Conservation (phyloP, 2,797 vertebrate species). For the Macropodus opercularis region DNA sequence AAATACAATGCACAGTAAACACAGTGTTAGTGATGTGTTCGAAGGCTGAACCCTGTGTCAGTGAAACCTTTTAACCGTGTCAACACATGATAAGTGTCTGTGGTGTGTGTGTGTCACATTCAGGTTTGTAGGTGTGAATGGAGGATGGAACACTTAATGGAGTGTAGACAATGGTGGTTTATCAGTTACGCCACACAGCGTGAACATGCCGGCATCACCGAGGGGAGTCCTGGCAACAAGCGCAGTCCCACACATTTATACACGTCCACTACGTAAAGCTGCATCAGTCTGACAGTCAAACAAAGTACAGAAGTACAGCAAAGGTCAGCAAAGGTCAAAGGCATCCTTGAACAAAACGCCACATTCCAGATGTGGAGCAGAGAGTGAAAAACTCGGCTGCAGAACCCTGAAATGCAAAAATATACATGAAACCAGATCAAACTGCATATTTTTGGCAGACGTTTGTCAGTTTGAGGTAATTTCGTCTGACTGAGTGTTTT, state of each 20-base stretch:
- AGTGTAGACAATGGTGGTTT: constrained; percentile 43
- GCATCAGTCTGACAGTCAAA: no score
- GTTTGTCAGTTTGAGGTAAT: constrained; percentile 29
- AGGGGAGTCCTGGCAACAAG: constrained; percentile 52
- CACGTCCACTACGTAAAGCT: neutral
- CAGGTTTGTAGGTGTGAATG: constrained; percentile 8
- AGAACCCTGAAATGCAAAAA: constrained; percentile 6
- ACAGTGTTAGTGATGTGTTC: constrained; percentile 4
- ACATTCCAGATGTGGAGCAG: neutral
- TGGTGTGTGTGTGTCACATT: constrained; percentile 1
- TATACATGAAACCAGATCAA: constrained; percentile 9
- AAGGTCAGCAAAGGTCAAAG: no score
- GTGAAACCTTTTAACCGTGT: constrained; percentile 49
- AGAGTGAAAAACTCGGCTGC: neutral
- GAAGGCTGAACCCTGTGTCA: neutral
- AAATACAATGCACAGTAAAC: constrained; percentile 10
- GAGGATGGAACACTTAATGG: constrained; percentile 50
- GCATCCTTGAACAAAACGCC: neutral
- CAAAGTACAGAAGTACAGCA: no score
- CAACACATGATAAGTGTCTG: constrained; percentile 17
- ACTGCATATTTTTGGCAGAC: constrained; percentile 21
- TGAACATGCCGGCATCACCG: constrained; percentile 36
- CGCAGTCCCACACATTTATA: constrained; percentile 14
- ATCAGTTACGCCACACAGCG: constrained; percentile 40
- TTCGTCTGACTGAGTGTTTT: constrained; percentile 48